phyloP scores from a whole-genome alignment of 2,797 vertebrate genomes.

The Tokudaia muenninki region DNA sequence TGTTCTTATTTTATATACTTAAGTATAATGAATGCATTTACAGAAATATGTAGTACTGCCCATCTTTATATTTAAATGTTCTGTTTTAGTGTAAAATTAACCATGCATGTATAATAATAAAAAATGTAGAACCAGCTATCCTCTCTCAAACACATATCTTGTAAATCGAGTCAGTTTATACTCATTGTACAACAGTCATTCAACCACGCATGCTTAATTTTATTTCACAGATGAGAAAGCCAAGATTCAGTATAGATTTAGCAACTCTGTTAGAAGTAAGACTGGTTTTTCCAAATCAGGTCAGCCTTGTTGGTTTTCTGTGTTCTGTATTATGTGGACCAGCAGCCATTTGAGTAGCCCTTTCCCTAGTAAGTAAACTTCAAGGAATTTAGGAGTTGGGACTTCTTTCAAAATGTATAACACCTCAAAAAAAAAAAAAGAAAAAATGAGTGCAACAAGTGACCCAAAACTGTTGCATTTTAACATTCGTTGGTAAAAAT shows the following conservation, averaged over 20 bases:
- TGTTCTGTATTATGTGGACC: background rate
- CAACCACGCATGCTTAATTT: conserved; percentile 8
- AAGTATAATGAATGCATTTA: conserved; percentile 6
- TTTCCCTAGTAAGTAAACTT: background rate
- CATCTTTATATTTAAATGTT: conserved; percentile 8
- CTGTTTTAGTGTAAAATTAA: background rate
- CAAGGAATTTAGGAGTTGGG: background rate
- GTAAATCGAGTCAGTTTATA: background rate
- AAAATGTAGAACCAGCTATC: background rate
- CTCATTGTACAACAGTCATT: background rate
- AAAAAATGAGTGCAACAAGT: background rate
- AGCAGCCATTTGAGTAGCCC: background rate
- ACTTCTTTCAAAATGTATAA: background rate
- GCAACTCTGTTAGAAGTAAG: background rate
- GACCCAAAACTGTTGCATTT: background rate
- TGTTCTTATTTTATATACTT: background rate
- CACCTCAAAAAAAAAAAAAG: background rate
- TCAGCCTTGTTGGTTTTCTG: background rate
- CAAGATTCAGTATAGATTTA: background rate
- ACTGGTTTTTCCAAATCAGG: background rate
- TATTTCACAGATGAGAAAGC: conserved; percentile 41
- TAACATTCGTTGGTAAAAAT: background rate
- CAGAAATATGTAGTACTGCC: background rate
- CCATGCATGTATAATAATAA: background rate
- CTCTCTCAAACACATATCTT: background rate